Evolutionary conservation across 2,113 vertebrate genomes (phyloP), one percentile per base, ranked within the genome.

Genomic region (Aptenodytes forsteri): DNA sequence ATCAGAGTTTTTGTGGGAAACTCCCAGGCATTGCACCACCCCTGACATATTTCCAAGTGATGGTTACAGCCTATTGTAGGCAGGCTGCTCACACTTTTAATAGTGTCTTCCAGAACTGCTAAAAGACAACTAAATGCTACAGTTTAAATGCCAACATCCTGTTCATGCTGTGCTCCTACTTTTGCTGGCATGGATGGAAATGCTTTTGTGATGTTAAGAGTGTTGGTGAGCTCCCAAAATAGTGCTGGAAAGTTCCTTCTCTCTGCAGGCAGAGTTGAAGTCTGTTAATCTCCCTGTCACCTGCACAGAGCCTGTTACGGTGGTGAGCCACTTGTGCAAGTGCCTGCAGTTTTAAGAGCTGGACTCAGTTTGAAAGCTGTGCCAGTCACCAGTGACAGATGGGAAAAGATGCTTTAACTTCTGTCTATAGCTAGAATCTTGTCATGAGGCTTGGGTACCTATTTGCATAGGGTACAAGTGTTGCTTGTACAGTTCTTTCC

Each of bases 211-310:
- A 46, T 59, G 49, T 44, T 85, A 22, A 66, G 73, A 85, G 71
- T 16, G 25, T 62, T 88, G 96, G 49, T 92, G 88, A 89, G 79
- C 79, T 96, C 84, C 78, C 91, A 94, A 1, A 96, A 90, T 9
- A 62, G 73, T 34, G 17, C 76, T 95, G 87, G 72, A 42, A 69
- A 36, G 84, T 79, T 89, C 23, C 44, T 34, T 82, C 16, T 72
- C 70, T 82, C 64, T 83, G 73, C 78, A 85, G 77, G 56, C 69
- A 90, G 65, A 65, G 56, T 0, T n/a, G 87, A 29, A 42, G 46
- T 46, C 49, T 80, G 44, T 69, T 93, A 50, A 50, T 69, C 26
- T 84, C 69, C 61, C 47, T 42, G 34, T 72, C 94, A 79, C 83
- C 95, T 87, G 89, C 69, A 12, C 64, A 27, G 72, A 89, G 76